phyloP scores from a whole-genome alignment of 1,140 invertebrate species.

The Ceratina japonica region DNA sequence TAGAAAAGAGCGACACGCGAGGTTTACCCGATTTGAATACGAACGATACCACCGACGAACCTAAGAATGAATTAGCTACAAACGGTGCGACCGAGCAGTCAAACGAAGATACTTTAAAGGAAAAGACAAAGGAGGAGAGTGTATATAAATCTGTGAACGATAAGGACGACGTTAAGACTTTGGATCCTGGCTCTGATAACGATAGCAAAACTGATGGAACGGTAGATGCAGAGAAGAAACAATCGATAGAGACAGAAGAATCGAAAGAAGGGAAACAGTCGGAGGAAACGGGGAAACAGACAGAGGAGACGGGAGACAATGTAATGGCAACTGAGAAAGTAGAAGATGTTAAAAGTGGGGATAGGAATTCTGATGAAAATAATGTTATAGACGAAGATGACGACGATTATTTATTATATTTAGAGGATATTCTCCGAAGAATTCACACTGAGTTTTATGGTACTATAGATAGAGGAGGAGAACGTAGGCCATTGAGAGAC shows the following conservation, averaged over 20 bases:
- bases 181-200: conserved; percentile 48
- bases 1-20: conserved; percentile 83
- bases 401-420: conserved; percentile 96
- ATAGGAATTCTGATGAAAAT: conserved; percentile 56
- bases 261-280: too few relatives aligned
- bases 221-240: conserved; percentile 6
- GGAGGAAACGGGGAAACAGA: conserved; percentile 11
- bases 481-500: conserved; percentile 83
- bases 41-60: conserved; percentile 47
- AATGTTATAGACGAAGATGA: conserved; percentile 85
- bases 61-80: conserved; percentile 61
- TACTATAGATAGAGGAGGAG: conserved; percentile 84
- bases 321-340: conserved; percentile 18
- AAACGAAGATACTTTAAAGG: conserved; percentile 43
- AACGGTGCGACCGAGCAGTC: conserved; percentile 65
- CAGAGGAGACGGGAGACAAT: conserved; percentile 5
- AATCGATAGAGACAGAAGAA: neutral
- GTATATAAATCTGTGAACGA: conserved; percentile 38
- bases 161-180: conserved; percentile 37
- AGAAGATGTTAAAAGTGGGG: conserved; percentile 38
- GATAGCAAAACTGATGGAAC: conserved; percentile 1
- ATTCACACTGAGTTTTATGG: conserved; percentile 94
- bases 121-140: conserved; percentile 9
- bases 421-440: conserved; percentile 93
- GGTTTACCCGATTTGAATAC: conserved; percentile 36